Evolutionary conservation across 92 coral and sea anemone species (phyloP).

Genomic region (Zoanthus gigantus): DNA sequence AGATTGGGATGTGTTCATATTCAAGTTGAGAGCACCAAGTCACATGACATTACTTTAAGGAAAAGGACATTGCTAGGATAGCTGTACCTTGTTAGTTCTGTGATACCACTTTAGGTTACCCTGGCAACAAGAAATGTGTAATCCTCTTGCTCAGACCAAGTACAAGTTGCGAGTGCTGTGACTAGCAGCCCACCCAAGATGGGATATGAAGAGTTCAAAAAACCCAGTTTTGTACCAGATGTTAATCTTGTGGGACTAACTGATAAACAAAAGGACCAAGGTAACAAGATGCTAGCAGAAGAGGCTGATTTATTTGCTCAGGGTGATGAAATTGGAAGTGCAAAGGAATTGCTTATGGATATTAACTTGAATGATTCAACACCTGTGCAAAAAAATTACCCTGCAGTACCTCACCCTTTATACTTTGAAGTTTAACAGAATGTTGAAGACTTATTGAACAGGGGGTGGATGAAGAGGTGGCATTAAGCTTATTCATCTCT

Average conservation of each 20-base stretch:
- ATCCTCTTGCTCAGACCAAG: conserved; percentile 3
- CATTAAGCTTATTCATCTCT: conserved; percentile 38
- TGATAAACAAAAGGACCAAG: neutral
- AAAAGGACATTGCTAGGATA: conserved; percentile 54
- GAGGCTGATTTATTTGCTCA: too few species aligned
- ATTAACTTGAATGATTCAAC: conserved; percentile 39
- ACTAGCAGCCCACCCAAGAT: neutral
- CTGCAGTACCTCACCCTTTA: conserved; percentile 38
- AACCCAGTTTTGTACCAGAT: conserved; percentile 5
- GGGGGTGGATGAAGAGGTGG: conserved; percentile 29
- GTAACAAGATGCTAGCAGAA: neutral
- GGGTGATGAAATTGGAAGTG: conserved; percentile 43
- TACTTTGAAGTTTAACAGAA: conserved; percentile 32
- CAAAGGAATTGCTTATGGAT: conserved; percentile 32
- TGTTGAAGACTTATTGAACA: conserved; percentile 43
- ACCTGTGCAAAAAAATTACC: conserved; percentile 48
- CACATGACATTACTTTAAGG: conserved; percentile 44
- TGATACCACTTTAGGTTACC: conserved; percentile 62
- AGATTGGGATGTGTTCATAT: conserved; percentile 54
- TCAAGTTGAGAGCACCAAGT: conserved; percentile 46
- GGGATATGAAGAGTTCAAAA: neutral
- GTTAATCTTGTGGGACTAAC: neutral
- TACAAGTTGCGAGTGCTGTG: conserved; percentile 14
- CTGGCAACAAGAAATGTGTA: conserved; percentile 12
- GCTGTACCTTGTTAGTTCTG: conserved; percentile 57